These are phyloP conservation scores for Denticeps clupeoides DNA, from an alignment of 2,797 vertebrate genomes.

Conservation along the genomic window DNA sequence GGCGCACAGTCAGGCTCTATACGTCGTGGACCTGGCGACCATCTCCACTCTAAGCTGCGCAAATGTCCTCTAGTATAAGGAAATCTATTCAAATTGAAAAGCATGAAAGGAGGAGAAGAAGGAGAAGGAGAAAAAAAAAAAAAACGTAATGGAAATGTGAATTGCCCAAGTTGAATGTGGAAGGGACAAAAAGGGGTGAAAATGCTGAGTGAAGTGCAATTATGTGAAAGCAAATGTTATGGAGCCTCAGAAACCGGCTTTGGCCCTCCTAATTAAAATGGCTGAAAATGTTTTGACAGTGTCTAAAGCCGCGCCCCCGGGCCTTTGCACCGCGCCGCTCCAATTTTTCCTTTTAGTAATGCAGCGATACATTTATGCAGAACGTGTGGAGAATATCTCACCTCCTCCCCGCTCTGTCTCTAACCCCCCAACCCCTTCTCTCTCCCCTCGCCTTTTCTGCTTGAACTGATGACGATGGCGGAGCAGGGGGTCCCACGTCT, in stretches of 20 bases:
- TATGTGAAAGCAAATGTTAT: conserved; percentile 38
- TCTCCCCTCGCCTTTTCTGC: conserved; percentile 6
- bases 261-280: conserved; percentile 42
- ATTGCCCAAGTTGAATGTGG: conserved; percentile 33
- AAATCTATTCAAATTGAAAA: conserved; percentile 38
- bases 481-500: conserved; percentile 14
- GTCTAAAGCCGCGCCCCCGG: conserved; percentile 35
- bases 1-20: background rate
- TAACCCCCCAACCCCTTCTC: conserved; percentile 12
- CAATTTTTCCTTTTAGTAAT: conserved; percentile 32
- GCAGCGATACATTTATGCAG: conserved; percentile 33
- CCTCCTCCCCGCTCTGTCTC: conserved; percentile 17
- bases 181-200: conserved; percentile 29
- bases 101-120: background rate
- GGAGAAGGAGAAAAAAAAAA: conserved; percentile 9
- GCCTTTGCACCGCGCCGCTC: conserved; percentile 21
- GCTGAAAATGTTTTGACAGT: conserved; percentile 41
- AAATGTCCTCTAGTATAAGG: conserved; percentile 23
- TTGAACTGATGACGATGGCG: conserved; percentile 13
- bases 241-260: conserved; percentile 30
- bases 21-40: background rate
- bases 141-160: conserved; percentile 36
- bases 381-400: conserved; percentile 33
- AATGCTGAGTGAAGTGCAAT: conserved; percentile 37
- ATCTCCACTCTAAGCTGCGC: background rate